Base-by-base conservation (phyloP, 2,888 invertebrate genomes). In the Hipparchia sbordonii region DNA sequence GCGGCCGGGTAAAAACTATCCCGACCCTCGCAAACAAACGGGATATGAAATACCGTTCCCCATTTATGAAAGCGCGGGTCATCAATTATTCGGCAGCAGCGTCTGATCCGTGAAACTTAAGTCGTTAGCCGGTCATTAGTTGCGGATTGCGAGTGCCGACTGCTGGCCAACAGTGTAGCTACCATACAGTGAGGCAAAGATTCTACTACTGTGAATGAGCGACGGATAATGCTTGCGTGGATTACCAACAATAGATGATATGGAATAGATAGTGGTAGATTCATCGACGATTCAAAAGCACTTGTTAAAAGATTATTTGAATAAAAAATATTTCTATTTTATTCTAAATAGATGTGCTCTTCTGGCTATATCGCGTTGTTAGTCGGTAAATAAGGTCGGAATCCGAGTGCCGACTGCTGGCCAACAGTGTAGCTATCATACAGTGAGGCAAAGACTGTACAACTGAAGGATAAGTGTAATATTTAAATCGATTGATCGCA, bases 91-190 rank as follows among this genome's bases (percentile, higher is more conserved):
- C 76, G 73, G 71, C 68, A 70, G 60, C 75, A 70, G 73, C 73
- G 72, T 51, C 69, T 68, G 70, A 61, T 72, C 71, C 46, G 65
- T 71, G 70, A 66, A 78, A 79, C 76, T 79, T 76, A 71, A 74
- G 76, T 79, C 78, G 76, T 79, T 78, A 79, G 77, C 60, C 72
- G 71, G 72, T 78, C 79, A 77, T 79, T 79, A 79, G 77, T 71
- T 67, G 75, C 54, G 67, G 72, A 61, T 74, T 72, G 67, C 68
- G 70, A 71, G 52, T 68, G 65, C 72, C 48, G 59, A 67, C 12
- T 67, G 51, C 48, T 48, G 48, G 48, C 6, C 8, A 13, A 8
- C 7, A 8, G 57, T 57, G 13, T 57, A 57, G 57, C 57, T 57
- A 57, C 13, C 57, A 23, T 57, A 57, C 57, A 57, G 57, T 57